Conservation (phyloP, 2,797 vertebrate genomes). For the Vireo griseus region DNA sequence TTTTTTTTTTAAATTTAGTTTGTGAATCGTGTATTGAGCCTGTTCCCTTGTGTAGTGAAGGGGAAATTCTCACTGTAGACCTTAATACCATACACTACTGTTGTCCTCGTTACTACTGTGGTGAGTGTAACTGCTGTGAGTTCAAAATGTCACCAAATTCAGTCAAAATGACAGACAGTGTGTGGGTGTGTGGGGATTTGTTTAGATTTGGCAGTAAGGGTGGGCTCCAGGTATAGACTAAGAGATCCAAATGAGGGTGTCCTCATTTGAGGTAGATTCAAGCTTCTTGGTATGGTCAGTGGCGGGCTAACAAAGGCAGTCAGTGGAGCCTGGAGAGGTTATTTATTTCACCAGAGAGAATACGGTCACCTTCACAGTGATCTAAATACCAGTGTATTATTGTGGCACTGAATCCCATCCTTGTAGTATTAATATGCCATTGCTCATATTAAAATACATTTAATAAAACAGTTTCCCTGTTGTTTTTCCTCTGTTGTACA, state of each 20-base stretch:
- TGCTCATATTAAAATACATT: background rate
- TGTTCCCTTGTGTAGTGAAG: constrained; percentile 83
- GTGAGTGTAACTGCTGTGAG: constrained; percentile 70
- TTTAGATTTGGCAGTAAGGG: background rate
- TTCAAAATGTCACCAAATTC: background rate
- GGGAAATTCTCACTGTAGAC: constrained; percentile 91
- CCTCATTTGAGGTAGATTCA: background rate
- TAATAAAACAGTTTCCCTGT: background rate
- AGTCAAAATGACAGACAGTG: background rate
- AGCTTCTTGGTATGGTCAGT: background rate
- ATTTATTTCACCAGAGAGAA: background rate
- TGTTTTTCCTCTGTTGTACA: background rate
- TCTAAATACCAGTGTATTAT: background rate
- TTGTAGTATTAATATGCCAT: background rate
- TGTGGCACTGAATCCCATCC: background rate
- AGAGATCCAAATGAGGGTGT: background rate
- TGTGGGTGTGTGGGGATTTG: background rate
- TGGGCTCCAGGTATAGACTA: background rate
- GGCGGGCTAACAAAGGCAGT: background rate
- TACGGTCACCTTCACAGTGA: background rate
- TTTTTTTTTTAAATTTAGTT: constrained; percentile 72
- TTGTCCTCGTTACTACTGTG: constrained; percentile 91
- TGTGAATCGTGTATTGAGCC: constrained; percentile 92
- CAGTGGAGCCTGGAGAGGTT: background rate
- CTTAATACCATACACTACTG: constrained; percentile 86